These are phyloP conservation scores for Drosophila rhopaloa DNA, from an alignment of 1,140 invertebrate genomes.

Conservation along the genomic window DNA sequence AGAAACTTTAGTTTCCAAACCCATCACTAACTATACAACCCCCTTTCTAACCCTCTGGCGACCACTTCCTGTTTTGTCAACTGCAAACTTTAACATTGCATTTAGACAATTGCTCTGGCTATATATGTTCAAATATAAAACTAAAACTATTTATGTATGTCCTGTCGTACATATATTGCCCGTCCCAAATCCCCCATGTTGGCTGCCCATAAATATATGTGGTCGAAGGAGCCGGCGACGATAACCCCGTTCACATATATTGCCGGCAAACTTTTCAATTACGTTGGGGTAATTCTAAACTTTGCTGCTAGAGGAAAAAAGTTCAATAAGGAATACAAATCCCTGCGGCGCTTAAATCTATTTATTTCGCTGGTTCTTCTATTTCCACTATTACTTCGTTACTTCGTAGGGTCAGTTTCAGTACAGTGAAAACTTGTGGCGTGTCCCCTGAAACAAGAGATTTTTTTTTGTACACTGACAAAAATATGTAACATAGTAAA, in stretches of 20 bases:
- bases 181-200: slow-evolving; percentile 30
- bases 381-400: slow-evolving; percentile 21
- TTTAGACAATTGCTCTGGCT: slow-evolving; percentile 30
- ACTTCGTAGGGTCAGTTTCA: slow-evolving; percentile 30
- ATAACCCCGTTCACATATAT: slow-evolving; percentile 21
- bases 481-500: not conserved
- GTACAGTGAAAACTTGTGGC: slow-evolving; percentile 31
- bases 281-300: slow-evolving; percentile 62
- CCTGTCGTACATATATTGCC: slow-evolving; percentile 6
- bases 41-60: not conserved
- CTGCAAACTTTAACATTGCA: slow-evolving; percentile 47
- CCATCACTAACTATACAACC: slow-evolving; percentile 5
- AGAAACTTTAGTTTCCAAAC: slow-evolving; percentile 25
- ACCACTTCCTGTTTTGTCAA: slow-evolving; percentile 46
- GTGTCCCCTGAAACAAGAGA: slow-evolving; percentile 21
- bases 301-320: slow-evolving; percentile 30
- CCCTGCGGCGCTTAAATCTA: slow-evolving; percentile 65
- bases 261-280: slow-evolving; percentile 62
- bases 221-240: not conserved
- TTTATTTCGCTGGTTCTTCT: slow-evolving; percentile 53
- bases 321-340: slow-evolving; percentile 63
- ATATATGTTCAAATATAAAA: slow-evolving; percentile 20
- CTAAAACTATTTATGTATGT: slow-evolving; percentile 42
- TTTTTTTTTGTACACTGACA: slow-evolving; percentile 16
- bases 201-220: slow-evolving; percentile 41